Percentiles rank a stretch among this genome's conserved stretches.
phyloP scores from a whole-genome alignment of 2,888 invertebrate species.

The Patella caerulea region DNA sequence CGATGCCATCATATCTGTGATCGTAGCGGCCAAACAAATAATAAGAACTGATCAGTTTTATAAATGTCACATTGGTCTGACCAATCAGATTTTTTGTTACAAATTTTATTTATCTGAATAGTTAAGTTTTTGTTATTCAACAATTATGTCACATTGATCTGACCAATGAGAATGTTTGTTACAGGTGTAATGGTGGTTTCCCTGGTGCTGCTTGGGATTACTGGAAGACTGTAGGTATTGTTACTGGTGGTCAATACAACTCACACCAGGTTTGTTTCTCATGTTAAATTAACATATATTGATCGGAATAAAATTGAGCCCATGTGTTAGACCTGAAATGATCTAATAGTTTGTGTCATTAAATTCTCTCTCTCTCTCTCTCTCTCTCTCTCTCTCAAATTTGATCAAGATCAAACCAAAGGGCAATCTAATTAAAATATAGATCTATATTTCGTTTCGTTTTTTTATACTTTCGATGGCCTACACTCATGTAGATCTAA shows the following conservation, averaged over 20 bases:
- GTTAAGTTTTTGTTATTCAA: neutral
- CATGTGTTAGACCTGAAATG: too few relatives aligned
- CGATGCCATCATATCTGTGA: too few relatives aligned
- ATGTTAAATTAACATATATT: too few relatives aligned
- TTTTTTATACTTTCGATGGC: too few relatives aligned
- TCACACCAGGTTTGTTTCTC: slow-evolving; percentile 73
- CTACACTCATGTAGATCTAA: too few relatives aligned
- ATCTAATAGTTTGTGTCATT: too few relatives aligned
- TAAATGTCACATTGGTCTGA: neutral
- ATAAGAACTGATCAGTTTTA: too few relatives aligned
- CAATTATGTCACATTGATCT: neutral
- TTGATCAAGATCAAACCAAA: too few relatives aligned
- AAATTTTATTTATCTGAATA: neutral
- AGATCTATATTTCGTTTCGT: too few relatives aligned
- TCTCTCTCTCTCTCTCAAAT: too few relatives aligned
- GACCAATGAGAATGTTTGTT: slow-evolving; percentile 10
- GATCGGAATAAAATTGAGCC: neutral
- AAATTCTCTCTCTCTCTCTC: neutral
- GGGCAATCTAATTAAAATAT: too few relatives aligned
- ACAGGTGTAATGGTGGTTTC: slow-evolving; percentile 81
- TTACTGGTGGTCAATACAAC: slow-evolving; percentile 87
- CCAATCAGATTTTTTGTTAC: neutral
- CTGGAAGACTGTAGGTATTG: slow-evolving; percentile 87
- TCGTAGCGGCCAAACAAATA: too few relatives aligned
- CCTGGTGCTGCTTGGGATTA: slow-evolving; percentile 88